phyloP scores from a whole-genome alignment of 1,140 invertebrate genomes.

The Meloidogyne exigua region DNA sequence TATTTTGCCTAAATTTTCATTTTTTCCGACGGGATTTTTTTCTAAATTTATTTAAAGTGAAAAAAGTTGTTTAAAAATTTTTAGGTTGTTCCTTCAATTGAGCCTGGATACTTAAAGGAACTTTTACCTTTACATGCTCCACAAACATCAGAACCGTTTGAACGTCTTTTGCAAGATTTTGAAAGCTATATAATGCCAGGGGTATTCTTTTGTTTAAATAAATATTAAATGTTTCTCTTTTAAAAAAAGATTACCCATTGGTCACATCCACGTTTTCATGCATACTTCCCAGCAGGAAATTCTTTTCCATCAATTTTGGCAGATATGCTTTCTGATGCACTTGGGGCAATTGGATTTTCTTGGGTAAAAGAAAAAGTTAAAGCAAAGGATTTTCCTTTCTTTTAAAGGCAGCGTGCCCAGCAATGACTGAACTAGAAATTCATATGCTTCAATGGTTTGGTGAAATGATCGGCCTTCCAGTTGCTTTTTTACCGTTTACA shows the following conservation, averaged over 20 bases:
- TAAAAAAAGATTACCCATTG: constrained; percentile 93
- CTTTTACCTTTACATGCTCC: constrained; percentile 82
- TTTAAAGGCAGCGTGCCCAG: constrained; percentile 80
- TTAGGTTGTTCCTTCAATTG: constrained; percentile 27
- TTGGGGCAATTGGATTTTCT: constrained; percentile 95
- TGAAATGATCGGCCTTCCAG: constrained; percentile 70
- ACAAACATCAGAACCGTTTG: constrained; percentile 81
- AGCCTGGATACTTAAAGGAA: constrained; percentile 74
- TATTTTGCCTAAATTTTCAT: neutral
- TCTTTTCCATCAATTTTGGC: constrained; percentile 94
- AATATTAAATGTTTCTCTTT: neutral
- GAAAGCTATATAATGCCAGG: constrained; percentile 96
- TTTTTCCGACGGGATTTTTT: neutral
- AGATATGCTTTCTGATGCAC: constrained; percentile 92
- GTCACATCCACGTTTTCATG: constrained; percentile 98
- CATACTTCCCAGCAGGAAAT: constrained; percentile 96
- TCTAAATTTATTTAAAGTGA: neutral
- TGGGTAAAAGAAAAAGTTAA: constrained; percentile 74
- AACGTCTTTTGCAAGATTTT: constrained; percentile 87
- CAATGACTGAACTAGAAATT: constrained; percentile 93
- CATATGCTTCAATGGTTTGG: constrained; percentile 95
- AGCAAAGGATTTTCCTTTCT: constrained; percentile 53
- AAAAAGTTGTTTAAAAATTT: constrained; percentile 1
- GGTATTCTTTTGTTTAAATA: constrained; percentile 65
- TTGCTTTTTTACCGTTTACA: constrained; percentile 68